Base-by-base conservation (phyloP, 1,140 invertebrate genomes). In the Brachionus angularis region DNA sequence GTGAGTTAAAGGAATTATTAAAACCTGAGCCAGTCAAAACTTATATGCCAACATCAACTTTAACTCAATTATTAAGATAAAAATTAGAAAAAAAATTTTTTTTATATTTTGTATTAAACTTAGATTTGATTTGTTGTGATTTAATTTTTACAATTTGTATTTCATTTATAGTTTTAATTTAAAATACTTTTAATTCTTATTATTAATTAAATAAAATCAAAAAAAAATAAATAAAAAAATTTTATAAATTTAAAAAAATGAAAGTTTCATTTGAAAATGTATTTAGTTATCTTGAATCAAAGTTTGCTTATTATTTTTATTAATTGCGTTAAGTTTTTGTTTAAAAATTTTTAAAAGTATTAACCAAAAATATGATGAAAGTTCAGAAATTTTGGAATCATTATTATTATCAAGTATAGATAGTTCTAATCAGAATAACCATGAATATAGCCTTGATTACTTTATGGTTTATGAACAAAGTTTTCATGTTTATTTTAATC, bases 391-490 rank as follows among this genome's bases (percentile, higher is more conserved):
- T 58, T 23, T 58, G 7, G 53, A 58, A 23, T 39, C 53, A 12
- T 23, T 58, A 21, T 39, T 58, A 21, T 36, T 58, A 12, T 58
- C 53, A 8, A 18, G 33, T 1, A 16, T 58, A 23, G 53, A 58
- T 58, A 39, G 36, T 58, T 10, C 0, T 23, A 21, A 39, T 12
- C 4, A 58, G 18, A 23, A 5, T 18, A 58, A 4, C 2, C 36
- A 21, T 42, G 62, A 67, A 36, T 67, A 33, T 31, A 46, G 34
- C 21, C 2, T 47, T 36, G 62, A 67, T 14, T 67, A 67, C 36
- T 67, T 67, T 47, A 67, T 67, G 62, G 16, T 67, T 33, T 47
- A 21, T 50, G 62, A 67, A 7, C 62, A 67, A 33, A 36, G 47
- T 36, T 3, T 21, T 21, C 62, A 67, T 47, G 62, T 67, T 4